A percentile compares a stretch with the other conserved stretches of the same genome.
phyloP scores from a whole-genome alignment of 2,888 invertebrate species.

The Thera obeliscata region DNA sequence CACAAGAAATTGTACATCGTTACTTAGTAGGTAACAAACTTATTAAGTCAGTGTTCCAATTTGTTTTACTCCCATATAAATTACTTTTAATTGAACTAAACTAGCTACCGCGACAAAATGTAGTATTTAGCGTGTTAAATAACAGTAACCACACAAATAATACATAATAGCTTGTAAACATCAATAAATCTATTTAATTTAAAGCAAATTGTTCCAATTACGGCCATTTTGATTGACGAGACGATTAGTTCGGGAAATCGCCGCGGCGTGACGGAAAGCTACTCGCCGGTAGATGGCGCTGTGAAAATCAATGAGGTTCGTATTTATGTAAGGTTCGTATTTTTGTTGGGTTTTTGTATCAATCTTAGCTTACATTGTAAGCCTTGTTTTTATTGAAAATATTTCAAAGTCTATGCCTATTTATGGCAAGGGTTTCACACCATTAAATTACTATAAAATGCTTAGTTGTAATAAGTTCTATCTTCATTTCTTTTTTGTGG shows the following conservation, averaged over 20 bases:
- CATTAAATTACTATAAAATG: too few species aligned
- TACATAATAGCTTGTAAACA: slow-evolving; percentile 57
- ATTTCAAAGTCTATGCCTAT: too few species aligned
- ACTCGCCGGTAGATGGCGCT: slow-evolving; percentile 74
- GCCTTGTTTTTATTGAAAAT: not conserved
- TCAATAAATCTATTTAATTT: slow-evolving; percentile 76
- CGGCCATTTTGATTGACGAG: slow-evolving; percentile 61
- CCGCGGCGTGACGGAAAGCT: slow-evolving; percentile 64
- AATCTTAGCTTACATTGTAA: too few species aligned
- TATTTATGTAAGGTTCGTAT: slow-evolving; percentile 38
- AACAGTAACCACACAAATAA: slow-evolving; percentile 41
- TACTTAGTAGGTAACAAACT: not conserved
- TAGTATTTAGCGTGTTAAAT: slow-evolving; percentile 44
- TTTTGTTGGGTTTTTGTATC: not conserved
- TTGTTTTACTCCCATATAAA: slow-evolving; percentile 22
- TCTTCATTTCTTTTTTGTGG: too few species aligned
- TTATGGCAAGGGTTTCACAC: too few species aligned
- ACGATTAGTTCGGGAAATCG: slow-evolving; percentile 49
- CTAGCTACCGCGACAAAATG: slow-evolving; percentile 34
- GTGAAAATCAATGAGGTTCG: slow-evolving; percentile 49
- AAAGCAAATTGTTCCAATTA: slow-evolving; percentile 75
- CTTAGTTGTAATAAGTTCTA: too few species aligned
- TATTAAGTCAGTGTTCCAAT: not conserved
- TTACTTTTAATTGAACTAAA: slow-evolving; percentile 31
- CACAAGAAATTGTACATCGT: not conserved